Percentiles rank a stretch among this genome's conserved stretches.
Evolutionary conservation across 37 sponge, comb jelly and placozoan species (phyloP).

Genomic region (Agelas oroides): DNA sequence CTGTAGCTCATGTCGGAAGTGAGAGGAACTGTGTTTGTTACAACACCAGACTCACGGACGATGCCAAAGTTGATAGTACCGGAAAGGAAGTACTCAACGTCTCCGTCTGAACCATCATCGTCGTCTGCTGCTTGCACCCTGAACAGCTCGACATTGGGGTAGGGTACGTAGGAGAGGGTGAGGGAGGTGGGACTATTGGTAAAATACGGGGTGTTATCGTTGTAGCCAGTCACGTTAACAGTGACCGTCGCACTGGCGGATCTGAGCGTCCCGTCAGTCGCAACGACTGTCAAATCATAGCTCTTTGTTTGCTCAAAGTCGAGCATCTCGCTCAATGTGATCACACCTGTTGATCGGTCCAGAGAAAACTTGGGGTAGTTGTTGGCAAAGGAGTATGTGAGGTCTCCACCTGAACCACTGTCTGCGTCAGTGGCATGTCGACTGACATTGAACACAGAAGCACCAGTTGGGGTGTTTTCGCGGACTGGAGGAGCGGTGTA

Average conservation of each 20-base stretch:
- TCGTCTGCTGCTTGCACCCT: slow-evolving; percentile 56
- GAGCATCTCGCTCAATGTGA: slow-evolving; percentile 35
- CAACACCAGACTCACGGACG: slow-evolving; percentile 49
- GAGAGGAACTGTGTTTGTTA: slow-evolving; percentile 47
- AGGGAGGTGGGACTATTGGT: slow-evolving; percentile 4
- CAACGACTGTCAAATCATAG: slow-evolving; percentile 51
- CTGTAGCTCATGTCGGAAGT: background rate
- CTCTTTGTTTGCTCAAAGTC: slow-evolving; percentile 49
- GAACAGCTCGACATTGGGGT: slow-evolving; percentile 30
- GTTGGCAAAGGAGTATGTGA: slow-evolving; percentile 41
- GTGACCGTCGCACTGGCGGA: slow-evolving; percentile 34
- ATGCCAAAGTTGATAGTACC: slow-evolving; percentile 19
- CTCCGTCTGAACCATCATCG: slow-evolving; percentile 46
- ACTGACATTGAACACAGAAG: slow-evolving; percentile 6
- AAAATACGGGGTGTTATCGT: slow-evolving; percentile 63
- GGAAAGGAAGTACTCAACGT: slow-evolving; percentile 4
- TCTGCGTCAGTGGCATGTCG: slow-evolving; percentile 59
- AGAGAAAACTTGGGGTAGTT: slow-evolving; percentile 49
- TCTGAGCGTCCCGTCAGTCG: slow-evolving; percentile 39
- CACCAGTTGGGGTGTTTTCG: slow-evolving; percentile 7
- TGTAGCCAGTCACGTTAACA: slow-evolving; percentile 35
- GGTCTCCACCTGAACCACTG: slow-evolving; percentile 47
- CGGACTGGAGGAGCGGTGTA: background rate
- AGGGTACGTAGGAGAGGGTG: slow-evolving; percentile 37
- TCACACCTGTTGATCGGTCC: slow-evolving; percentile 22